Percentiles rank a stretch among this genome's conserved stretches.
Evolutionary conservation across 2,113 vertebrate genomes (phyloP).

Genomic region (Myrmecophaga tridactyla): DNA sequence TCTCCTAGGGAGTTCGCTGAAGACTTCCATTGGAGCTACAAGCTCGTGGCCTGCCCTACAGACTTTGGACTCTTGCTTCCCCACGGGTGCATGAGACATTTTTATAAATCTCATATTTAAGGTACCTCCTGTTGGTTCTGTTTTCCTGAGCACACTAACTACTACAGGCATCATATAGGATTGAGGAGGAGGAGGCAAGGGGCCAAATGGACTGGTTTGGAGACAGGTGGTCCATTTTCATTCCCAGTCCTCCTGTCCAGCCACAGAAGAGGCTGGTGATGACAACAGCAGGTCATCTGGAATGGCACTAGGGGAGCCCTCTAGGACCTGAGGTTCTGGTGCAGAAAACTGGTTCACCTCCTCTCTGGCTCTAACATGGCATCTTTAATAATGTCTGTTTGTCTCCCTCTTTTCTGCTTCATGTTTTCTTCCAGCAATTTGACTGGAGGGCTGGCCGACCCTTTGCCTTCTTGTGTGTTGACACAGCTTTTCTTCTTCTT

Average conservation of each 20-base stretch:
- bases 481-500: background rate
- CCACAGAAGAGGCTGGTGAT: background rate
- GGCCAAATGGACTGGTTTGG: background rate
- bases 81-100: too few species aligned
- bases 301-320: background rate
- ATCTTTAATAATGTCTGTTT: background rate
- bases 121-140: background rate
- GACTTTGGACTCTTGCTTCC: too few species aligned
- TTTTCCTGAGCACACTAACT: too few species aligned
- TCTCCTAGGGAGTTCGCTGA: too few species aligned
- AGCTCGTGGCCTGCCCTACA: too few species aligned
- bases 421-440: background rate
- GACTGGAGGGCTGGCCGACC: background rate
- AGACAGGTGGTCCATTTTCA: fast-evolving
- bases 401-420: background rate
- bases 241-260: background rate
- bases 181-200: background rate
- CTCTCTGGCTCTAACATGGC: background rate
- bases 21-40: too few species aligned
- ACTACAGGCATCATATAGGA: fast-evolving
- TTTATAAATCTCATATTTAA: too few species aligned
- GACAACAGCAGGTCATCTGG: background rate
- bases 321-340: background rate
- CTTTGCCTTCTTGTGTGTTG: background rate
- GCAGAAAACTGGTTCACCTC: background rate